Conservation (phyloP, 2,113 vertebrate genomes). For the Nymphicus hollandicus region DNA sequence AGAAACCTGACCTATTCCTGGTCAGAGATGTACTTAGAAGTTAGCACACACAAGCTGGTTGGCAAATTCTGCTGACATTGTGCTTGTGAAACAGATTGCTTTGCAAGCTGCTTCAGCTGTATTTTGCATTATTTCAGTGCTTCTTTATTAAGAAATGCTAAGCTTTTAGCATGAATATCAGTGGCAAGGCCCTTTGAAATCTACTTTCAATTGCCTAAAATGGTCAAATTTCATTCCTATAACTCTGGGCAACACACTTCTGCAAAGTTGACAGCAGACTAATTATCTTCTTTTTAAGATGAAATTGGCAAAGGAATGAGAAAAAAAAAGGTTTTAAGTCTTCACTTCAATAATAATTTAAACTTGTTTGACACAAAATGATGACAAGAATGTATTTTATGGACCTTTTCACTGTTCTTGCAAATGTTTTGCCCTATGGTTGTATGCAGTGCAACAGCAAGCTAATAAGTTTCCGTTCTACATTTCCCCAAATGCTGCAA, state of each 20-base stretch:
- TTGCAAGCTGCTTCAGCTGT: slow-evolving; percentile 47
- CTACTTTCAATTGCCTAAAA: background rate
- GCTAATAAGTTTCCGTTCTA: slow-evolving; percentile 42
- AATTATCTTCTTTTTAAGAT: background rate
- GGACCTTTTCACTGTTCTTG: slow-evolving; percentile 47
- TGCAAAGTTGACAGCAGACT: background rate
- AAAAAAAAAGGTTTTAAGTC: background rate
- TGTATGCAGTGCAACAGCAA: background rate
- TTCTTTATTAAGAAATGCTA: slow-evolving; percentile 49
- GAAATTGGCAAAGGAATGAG: background rate
- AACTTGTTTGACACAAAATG: background rate
- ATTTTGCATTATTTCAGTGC: slow-evolving; percentile 42
- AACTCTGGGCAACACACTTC: background rate
- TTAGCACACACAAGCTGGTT: slow-evolving; percentile 54
- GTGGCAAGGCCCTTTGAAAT: slow-evolving; percentile 51
- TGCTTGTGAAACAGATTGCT: slow-evolving; percentile 60
- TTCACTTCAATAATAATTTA: background rate
- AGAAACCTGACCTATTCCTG: background rate
- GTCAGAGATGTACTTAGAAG: slow-evolving; percentile 15
- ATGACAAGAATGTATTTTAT: background rate
- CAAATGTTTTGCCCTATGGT: background rate
- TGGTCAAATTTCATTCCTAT: background rate
- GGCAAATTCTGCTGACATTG: slow-evolving; percentile 58
- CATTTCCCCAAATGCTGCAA: slow-evolving; percentile 58
- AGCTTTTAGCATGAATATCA: slow-evolving; percentile 9